Conservation (phyloP, 2,113 vertebrate species). For the Caranx melampygus region DNA sequence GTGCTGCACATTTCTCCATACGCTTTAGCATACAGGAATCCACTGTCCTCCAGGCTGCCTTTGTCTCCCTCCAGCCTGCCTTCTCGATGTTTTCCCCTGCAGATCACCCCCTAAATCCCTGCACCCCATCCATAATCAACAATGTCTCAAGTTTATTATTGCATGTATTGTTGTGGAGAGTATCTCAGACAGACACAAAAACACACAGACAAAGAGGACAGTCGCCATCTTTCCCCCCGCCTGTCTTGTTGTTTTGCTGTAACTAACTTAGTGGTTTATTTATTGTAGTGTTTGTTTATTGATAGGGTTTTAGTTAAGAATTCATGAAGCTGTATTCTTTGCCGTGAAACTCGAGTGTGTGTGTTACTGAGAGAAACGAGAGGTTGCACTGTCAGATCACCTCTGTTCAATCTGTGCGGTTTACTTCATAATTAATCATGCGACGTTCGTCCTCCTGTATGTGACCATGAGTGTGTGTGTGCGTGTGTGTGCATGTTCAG, state of each 20-base stretch:
- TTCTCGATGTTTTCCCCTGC: constrained; percentile 50
- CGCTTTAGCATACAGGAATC: constrained; percentile 66
- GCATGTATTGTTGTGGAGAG: constrained; percentile 52
- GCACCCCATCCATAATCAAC: constrained; percentile 59
- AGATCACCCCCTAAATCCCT: constrained; percentile 61
- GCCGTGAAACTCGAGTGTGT: constrained; percentile 52
- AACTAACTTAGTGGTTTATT: constrained; percentile 76
- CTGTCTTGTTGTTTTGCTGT: constrained; percentile 54
- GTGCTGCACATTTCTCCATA: constrained; percentile 78
- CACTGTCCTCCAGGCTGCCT: constrained; percentile 69
- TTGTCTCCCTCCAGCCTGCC: constrained; percentile 66
- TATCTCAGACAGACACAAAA: constrained; percentile 62
- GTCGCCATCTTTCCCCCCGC: constrained; percentile 20
- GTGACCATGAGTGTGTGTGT: neutral
- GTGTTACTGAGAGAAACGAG: constrained; percentile 37
- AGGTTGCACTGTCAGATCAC: constrained; percentile 38
- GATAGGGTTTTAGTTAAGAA: constrained; percentile 64
- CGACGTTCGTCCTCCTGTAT: constrained; percentile 34
- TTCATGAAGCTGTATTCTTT: constrained; percentile 63
- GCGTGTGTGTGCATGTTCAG: constrained; percentile 4
- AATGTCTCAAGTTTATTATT: constrained; percentile 60
- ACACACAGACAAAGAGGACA: constrained; percentile 55
- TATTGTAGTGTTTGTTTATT: constrained; percentile 77
- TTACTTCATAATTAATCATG: constrained; percentile 58
- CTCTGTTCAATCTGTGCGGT: constrained; percentile 49